A percentile compares a stretch with the other conserved stretches of the same genome.
Evolutionary conservation across 2,888 invertebrate genomes (phyloP).

Genomic region (Ochropleura leucogaster): DNA sequence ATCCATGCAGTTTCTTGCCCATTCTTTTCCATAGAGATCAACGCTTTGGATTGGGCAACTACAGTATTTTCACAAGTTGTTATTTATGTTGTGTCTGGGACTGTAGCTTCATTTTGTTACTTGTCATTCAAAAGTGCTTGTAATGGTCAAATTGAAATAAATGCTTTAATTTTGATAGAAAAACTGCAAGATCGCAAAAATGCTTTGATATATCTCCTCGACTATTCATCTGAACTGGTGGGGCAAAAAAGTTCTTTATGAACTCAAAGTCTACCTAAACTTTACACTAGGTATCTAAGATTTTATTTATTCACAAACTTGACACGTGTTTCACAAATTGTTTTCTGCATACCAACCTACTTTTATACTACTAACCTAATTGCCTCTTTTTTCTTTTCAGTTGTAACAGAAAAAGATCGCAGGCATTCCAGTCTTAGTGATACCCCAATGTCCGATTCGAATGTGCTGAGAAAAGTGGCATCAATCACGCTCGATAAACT

Average conservation of each 20-base stretch:
- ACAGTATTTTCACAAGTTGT: no score
- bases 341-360: not conserved
- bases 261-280: not conserved
- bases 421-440: conserved; percentile 90
- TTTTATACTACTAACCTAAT: not conserved
- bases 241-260: not conserved
- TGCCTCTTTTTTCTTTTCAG: conserved; percentile 42
- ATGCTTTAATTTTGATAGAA: not conserved
- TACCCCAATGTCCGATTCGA: conserved; percentile 89
- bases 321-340: not conserved
- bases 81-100: no score
- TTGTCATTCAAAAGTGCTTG: no score
- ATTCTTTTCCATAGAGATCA: no score
- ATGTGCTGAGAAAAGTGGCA: conserved; percentile 95
- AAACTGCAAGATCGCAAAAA: not conserved
- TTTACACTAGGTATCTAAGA: not conserved
- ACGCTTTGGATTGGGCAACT: no score
- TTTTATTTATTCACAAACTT: not conserved
- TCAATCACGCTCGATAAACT: conserved; percentile 94
- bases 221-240: not conserved
- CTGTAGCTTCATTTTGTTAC: no score
- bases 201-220: not conserved
- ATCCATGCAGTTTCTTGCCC: no score
- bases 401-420: conserved; percentile 79
- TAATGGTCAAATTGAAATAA: no score